Base-by-base conservation (phyloP, 2,113 vertebrate genomes). In the Phaethornis superciliosus region DNA sequence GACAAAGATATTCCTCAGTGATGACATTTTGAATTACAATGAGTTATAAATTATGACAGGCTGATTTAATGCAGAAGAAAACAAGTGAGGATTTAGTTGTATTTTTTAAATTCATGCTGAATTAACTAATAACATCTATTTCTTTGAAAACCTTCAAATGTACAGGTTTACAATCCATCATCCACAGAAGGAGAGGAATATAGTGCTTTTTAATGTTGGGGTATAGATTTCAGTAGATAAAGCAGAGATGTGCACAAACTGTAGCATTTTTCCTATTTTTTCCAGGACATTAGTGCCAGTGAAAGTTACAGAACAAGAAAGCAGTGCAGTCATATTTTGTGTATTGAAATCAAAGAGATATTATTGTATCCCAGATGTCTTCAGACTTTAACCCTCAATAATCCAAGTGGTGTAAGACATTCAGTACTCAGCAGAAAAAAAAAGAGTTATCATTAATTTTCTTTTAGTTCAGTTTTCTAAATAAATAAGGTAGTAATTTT, bases 21-120 rank as follows among this genome's bases (percentile, higher is more conserved):
- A 91, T 68, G 63, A 89, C 30, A 89, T 90, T 27, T 77, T 94
- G 94, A 95, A 96, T 96, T 89, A 81, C 59, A 94, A 77, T 92
- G 67, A 63, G 15, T 62, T 90, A 92, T 70, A 52, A 80, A 67
- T 33, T 6, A 92, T 91, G 81, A 82, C 78, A 89, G 10, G 23
- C 5, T 62, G 71, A 84, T 89, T 91, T 83, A 89, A 93, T 83
- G 40, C 55, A 85, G 59, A 81, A 87, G 40, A 20, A 96, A 87
- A 70, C 7, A 79, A 84, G 32, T 26, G 20, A 74, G 87, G 40
- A 7, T 64, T 88, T 85, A 87, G 27, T n/a, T 72, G 24, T 33
- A 80, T 9, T 68, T 68, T 88, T 74, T 13, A 72, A 79, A 67
- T 46, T 16, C 10, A 82, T 3, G 2, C 37, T 60, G 86, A 91